These are phyloP conservation scores for Calycopis cecrops DNA, from an alignment of 1,140 invertebrate genomes.

Conservation along the genomic window DNA sequence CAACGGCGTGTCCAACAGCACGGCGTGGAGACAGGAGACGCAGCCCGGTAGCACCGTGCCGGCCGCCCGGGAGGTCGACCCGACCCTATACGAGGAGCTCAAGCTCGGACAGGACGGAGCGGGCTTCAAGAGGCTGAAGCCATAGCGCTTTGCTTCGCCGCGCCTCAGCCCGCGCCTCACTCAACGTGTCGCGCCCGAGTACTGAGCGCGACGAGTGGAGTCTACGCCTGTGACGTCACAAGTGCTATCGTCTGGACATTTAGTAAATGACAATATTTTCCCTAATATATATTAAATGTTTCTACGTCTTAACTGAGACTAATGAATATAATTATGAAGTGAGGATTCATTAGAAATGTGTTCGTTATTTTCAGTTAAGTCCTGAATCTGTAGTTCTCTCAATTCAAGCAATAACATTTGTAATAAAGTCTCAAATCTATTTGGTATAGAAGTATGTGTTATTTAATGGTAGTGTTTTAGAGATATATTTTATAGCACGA, in stretches of 20 bases:
- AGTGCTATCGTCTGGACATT: constrained; percentile 19
- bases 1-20: constrained; percentile 54
- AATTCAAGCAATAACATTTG: too few relatives aligned
- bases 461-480: too few relatives aligned
- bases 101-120: constrained; percentile 86
- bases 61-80: constrained; percentile 78
- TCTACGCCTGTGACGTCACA: constrained; percentile 21
- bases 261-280: constrained; percentile 9
- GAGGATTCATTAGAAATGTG: too few relatives aligned
- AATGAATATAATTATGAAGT: too few relatives aligned
- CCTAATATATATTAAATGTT: constrained; percentile 2
- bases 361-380: too few relatives aligned
- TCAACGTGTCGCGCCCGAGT: constrained; percentile 59
- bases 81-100: constrained; percentile 85
- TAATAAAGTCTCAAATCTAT: too few relatives aligned
- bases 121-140: constrained; percentile 85
- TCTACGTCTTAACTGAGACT: too few relatives aligned
- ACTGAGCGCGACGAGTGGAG: constrained; percentile 35
- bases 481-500: too few relatives aligned
- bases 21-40: constrained; percentile 75
- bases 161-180: constrained; percentile 37
- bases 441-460: too few relatives aligned
- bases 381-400: too few relatives aligned
- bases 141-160: constrained; percentile 70
- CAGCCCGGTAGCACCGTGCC: constrained; percentile 45